phyloP scores from a whole-genome alignment of 2,113 vertebrate genomes.

The Oxyura jamaicensis region DNA sequence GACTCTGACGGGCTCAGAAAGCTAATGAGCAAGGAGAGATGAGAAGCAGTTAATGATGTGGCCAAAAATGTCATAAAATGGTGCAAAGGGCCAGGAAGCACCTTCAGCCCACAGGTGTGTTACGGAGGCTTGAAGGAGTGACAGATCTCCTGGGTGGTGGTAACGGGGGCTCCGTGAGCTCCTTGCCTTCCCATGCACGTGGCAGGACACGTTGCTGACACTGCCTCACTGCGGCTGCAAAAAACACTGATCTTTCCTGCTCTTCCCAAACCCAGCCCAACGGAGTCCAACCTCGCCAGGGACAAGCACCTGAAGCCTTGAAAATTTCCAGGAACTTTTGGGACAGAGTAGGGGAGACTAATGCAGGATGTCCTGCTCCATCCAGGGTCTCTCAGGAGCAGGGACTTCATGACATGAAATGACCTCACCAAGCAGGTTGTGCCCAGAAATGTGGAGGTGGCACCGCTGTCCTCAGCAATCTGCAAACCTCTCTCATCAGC shows the following conservation, averaged over 20 bases:
- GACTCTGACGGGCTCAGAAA: not conserved
- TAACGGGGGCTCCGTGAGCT: not conserved
- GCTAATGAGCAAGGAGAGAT: not conserved
- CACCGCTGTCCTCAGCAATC: not conserved
- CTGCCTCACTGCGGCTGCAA: not conserved
- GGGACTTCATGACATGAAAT: not conserved
- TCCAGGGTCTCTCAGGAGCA: not conserved
- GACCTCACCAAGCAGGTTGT: not conserved
- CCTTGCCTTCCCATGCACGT: accelerated
- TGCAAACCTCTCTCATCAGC: not conserved
- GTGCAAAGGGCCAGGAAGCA: not conserved
- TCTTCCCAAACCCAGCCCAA: not conserved
- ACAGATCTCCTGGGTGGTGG: not conserved
- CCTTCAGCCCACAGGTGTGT: not conserved
- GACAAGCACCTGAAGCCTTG: not conserved
- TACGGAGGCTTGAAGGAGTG: not conserved
- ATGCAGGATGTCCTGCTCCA: not conserved
- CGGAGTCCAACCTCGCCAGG: not conserved
- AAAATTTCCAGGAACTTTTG: not conserved
- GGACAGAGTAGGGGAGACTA: not conserved
- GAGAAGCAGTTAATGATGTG: accelerated
- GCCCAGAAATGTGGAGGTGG: not conserved
- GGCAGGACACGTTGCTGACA: accelerated
- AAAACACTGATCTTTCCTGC: not conserved
- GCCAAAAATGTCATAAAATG: not conserved